Evolutionary conservation across 2,888 invertebrate genomes (phyloP).

Genomic region (Lasiommata megera): DNA sequence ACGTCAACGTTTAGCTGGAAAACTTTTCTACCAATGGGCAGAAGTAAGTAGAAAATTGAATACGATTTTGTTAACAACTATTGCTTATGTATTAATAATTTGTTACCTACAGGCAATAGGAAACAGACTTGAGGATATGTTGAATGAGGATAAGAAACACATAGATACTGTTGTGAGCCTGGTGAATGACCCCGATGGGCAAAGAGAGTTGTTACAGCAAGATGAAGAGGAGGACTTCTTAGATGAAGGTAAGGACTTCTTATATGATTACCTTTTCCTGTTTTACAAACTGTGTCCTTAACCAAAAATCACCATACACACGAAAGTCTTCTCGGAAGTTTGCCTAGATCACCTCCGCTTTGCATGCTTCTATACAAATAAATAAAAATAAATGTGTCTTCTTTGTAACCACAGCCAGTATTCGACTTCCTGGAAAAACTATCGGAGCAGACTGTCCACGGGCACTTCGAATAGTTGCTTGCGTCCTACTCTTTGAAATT

Average conservation of each 20-base stretch:
- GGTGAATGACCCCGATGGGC: conserved; percentile 88
- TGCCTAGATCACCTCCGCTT: no score
- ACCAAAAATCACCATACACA: no score
- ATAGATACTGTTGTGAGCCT: conserved; percentile 84
- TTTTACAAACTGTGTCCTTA: no score
- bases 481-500: conserved; percentile 97
- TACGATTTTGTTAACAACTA: neutral
- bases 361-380: neutral
- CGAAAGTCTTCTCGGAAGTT: no score
- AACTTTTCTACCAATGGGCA: conserved; percentile 98
- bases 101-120: conserved; percentile 84
- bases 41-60: conserved; percentile 81
- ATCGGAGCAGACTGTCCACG: conserved; percentile 92
- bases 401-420: conserved; percentile 76
- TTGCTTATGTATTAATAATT: conserved; percentile 18
- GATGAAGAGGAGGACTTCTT: conserved; percentile 98
- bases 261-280: no score
- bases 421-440: conserved; percentile 80
- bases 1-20: conserved; percentile 90
- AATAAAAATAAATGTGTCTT: neutral
- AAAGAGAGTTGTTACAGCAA: conserved; percentile 88
- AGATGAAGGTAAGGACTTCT: conserved; percentile 89
- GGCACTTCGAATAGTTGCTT: conserved; percentile 94
- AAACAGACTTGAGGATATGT: conserved; percentile 93
- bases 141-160: conserved; percentile 89